Evolutionary conservation across 2,888 invertebrate species (phyloP).

Genomic region (Argynnis bischoffii): DNA sequence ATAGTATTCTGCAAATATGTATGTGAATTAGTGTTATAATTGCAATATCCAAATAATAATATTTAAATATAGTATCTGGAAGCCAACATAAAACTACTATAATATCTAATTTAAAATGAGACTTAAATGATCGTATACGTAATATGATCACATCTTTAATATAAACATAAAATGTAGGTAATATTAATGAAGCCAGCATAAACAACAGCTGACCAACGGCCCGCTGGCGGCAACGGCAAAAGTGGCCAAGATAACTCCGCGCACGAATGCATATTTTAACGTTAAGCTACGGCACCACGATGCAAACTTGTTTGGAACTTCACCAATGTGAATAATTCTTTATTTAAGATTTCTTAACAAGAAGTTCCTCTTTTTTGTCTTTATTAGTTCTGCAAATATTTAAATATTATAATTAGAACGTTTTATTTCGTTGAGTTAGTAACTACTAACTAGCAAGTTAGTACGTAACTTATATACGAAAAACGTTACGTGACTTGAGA

Average conservation of each 20-base stretch:
- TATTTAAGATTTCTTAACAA: constrained; percentile 56
- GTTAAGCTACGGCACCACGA: constrained; percentile 66
- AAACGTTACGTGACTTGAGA: constrained; percentile 35
- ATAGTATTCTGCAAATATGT: not conserved
- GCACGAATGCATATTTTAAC: constrained; percentile 77
- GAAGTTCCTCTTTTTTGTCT: constrained; percentile 41
- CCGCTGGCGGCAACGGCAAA: constrained; percentile 60
- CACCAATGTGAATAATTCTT: constrained; percentile 69
- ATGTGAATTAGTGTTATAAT: not conserved
- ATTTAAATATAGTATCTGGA: not conserved
- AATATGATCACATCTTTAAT: constrained; percentile 39
- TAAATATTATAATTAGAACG: constrained; percentile 22
- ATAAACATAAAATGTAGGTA: constrained; percentile 49
- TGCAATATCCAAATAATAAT: no score
- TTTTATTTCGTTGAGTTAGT: constrained; percentile 13
- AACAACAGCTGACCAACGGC: constrained; percentile 66
- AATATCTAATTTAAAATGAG: not conserved
- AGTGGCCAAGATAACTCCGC: constrained; percentile 71
- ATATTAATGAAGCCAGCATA: constrained; percentile 63
- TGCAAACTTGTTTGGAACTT: constrained; percentile 73
- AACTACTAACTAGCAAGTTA: no score
- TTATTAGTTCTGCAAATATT: constrained; percentile 33
- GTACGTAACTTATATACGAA: constrained; percentile 11
- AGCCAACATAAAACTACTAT: not conserved
- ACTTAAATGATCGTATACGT: constrained; percentile 2